Percentiles rank a stretch among this genome's conserved stretches.
Conservation (phyloP, 1,140 invertebrate genomes). For the Acromyrmex charruanus region DNA sequence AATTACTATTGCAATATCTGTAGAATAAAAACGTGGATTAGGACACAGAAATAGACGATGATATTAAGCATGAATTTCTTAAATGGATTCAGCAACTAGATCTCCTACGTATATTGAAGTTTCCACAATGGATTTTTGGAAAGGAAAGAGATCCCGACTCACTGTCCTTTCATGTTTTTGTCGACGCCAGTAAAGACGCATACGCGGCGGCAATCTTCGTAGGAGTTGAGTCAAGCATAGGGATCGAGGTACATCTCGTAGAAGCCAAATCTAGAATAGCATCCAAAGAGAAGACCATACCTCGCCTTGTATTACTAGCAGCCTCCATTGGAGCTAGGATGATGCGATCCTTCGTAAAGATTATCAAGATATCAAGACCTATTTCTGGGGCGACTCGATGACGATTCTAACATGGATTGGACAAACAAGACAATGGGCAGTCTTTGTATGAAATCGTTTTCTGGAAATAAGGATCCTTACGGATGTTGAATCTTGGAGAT, state of each 20-base stretch:
- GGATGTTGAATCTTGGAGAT: slow-evolving; percentile 48
- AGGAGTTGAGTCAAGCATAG: not conserved
- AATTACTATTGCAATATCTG: not conserved
- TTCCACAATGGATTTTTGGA: not conserved
- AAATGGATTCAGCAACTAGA: not conserved
- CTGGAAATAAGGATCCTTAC: slow-evolving; percentile 46
- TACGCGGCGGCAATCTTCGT: not conserved
- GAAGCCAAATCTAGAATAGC: not conserved
- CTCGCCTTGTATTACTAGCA: not conserved
- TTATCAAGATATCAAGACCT: not conserved
- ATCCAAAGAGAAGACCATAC: not conserved
- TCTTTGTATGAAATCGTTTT: slow-evolving; percentile 56
- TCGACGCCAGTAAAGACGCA: not conserved
- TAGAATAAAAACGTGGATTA: not conserved
- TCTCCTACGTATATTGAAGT: not conserved
- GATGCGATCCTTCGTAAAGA: not conserved
- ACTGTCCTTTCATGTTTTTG: not conserved
- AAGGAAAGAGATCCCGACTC: no score
- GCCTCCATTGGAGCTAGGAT: not conserved
- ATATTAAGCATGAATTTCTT: not conserved
- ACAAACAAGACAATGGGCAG: not conserved
- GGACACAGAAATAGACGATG: not conserved
- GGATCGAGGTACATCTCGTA: not conserved
- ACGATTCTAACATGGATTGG: slow-evolving; percentile 58
- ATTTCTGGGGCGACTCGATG: slow-evolving; percentile 62